Conservation (phyloP, 2,113 vertebrate species). For the Corythornis cristatus region DNA sequence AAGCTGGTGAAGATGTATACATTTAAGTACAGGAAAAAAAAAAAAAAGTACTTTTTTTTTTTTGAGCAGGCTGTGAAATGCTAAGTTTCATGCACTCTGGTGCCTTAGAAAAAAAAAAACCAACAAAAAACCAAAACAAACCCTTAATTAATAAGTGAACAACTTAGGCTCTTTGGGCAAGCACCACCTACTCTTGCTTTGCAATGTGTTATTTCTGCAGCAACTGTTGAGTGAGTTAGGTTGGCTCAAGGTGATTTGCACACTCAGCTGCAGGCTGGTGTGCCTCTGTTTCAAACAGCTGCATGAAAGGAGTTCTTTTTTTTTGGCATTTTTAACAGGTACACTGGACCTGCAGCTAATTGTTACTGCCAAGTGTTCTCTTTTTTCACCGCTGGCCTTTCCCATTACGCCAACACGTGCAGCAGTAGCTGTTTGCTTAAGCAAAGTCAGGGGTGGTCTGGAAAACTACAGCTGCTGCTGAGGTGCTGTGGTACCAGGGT, state of each 20-base stretch:
- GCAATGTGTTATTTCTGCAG: neutral
- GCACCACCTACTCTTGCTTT: neutral
- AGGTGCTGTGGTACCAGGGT: neutral
- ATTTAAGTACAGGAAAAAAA: neutral
- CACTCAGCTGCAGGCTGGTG: neutral
- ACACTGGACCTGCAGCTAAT: neutral
- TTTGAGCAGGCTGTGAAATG: constrained; percentile 43
- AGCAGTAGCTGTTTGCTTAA: neutral
- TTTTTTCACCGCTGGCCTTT: neutral
- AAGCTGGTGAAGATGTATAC: constrained; percentile 54
- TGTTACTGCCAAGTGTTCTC: neutral
- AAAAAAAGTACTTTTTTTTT: constrained; percentile 9
- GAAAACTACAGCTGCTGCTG: neutral
- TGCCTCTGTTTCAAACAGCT: neutral
- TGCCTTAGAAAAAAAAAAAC: neutral
- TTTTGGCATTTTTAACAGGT: neutral
- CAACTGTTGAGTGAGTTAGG: neutral
- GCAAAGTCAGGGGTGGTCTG: neutral
- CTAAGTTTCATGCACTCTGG: constrained; percentile 46
- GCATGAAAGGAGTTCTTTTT: neutral
- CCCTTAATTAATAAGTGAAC: neutral
- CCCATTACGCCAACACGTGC: neutral
- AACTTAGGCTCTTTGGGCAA: neutral
- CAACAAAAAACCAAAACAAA: neutral
- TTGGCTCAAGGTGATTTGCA: neutral